A percentile compares a stretch with the other conserved stretches of the same genome.
phyloP scores from a whole-genome alignment of 1,140 invertebrate genomes.

The Cyclargus thomasi region DNA sequence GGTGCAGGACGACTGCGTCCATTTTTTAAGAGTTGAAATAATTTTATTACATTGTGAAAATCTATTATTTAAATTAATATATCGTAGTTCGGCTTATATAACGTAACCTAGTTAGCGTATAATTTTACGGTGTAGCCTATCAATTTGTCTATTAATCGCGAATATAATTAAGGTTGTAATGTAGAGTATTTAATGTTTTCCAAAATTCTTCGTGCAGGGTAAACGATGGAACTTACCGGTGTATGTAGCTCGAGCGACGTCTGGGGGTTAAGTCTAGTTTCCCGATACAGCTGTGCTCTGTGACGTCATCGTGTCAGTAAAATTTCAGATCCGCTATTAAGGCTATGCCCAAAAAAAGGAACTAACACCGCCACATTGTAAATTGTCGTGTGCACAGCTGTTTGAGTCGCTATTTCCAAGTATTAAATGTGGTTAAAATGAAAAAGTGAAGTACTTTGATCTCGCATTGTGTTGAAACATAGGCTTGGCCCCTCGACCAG shows the following conservation, averaged over 20 bases:
- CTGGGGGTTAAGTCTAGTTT: slow-evolving; percentile 9
- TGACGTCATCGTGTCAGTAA: neutral
- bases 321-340: neutral
- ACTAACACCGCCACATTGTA: too few species aligned
- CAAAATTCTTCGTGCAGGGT: slow-evolving; percentile 73
- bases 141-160: slow-evolving; percentile 28
- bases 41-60: neutral
- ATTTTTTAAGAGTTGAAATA: neutral
- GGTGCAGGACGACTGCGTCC: neutral
- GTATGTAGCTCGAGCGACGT: slow-evolving; percentile 17
- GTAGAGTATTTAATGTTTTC: slow-evolving; percentile 57
- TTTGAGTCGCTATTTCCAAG: too few species aligned
- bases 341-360: too few species aligned
- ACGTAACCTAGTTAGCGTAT: slow-evolving; percentile 14
- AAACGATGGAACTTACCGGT: slow-evolving; percentile 37
- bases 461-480: slow-evolving; percentile 19
- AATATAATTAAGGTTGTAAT: slow-evolving; percentile 35
- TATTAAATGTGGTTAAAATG: too few species aligned
- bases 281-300: neutral
- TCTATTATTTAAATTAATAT: slow-evolving; percentile 4
- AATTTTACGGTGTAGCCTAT: slow-evolving; percentile 14
- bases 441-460: neutral
- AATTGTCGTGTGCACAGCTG: too few species aligned
- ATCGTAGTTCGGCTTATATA: slow-evolving; percentile 5
- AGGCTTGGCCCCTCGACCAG: slow-evolving; percentile 4